These are phyloP conservation scores for Leucoraja erinaceus DNA, from an alignment of 2,113 vertebrate species.

Conservation along the genomic window DNA sequence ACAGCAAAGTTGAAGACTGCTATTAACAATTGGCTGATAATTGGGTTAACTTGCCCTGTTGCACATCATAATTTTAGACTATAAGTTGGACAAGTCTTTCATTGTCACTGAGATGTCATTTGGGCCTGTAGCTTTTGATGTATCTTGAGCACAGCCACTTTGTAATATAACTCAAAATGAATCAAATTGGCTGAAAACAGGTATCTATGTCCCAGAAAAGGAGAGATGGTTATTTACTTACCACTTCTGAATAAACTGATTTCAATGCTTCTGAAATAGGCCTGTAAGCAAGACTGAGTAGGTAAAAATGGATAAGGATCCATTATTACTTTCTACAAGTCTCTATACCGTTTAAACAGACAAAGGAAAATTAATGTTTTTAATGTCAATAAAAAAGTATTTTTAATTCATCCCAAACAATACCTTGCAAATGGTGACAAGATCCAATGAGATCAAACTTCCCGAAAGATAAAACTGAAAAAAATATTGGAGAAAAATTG, in stretches of 20 bases:
- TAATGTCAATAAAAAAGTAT: background rate
- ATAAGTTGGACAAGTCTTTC: background rate
- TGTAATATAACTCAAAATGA: background rate
- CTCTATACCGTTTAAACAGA: background rate
- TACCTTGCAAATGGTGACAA: conserved; percentile 27
- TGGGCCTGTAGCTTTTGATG: background rate
- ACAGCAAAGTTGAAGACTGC: background rate
- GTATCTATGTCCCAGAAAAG: background rate
- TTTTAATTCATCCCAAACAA: conserved; percentile 26
- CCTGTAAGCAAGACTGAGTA: conserved; percentile 6
- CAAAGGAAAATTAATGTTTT: background rate
- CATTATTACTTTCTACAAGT: conserved; percentile 22
- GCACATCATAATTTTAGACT: background rate
- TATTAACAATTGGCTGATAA: background rate
- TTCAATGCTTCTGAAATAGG: background rate
- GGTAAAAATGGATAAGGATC: background rate
- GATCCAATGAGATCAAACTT: conserved; percentile 24
- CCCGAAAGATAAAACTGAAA: background rate
- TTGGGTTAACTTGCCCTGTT: background rate
- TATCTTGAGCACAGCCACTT: background rate
- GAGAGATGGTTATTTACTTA: background rate
- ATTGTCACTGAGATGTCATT: background rate
- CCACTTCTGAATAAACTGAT: background rate
- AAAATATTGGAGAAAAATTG: conserved; percentile 25
- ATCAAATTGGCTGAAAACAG: background rate